A percentile compares a stretch with the other conserved stretches of the same genome.
phyloP scores from a whole-genome alignment of 2,797 vertebrate species.

The Neomorphus geoffroyi region DNA sequence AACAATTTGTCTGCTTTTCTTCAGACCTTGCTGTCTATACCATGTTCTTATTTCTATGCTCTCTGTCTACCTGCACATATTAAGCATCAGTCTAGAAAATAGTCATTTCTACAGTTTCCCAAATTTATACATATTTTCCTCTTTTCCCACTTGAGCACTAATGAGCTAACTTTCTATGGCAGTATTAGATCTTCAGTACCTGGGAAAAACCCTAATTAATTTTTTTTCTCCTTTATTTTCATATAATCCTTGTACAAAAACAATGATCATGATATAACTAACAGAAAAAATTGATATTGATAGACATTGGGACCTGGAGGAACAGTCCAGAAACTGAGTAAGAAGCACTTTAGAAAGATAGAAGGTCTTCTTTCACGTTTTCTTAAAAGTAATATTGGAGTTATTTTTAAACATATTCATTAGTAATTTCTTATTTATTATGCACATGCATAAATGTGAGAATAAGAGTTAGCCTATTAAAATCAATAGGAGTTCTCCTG shows the following conservation, averaged over 20 bases:
- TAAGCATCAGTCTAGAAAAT: background rate
- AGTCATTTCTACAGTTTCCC: background rate
- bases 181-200: background rate
- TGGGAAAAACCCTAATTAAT: background rate
- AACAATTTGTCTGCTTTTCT: background rate
- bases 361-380: background rate
- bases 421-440: slow-evolving; percentile 27
- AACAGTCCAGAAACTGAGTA: background rate
- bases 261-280: background rate
- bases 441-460: slow-evolving; percentile 11
- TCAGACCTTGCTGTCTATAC: background rate
- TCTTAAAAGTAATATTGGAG: background rate
- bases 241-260: background rate
- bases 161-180: background rate
- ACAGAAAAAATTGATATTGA: background rate
- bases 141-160: background rate
- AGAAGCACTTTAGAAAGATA: background rate
- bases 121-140: background rate
- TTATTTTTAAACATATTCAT: background rate
- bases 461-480: slow-evolving; percentile 21
- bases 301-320: background rate
- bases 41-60: background rate
- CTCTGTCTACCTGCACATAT: background rate
- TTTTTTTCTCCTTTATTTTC: background rate
- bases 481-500: slow-evolving; percentile 10